A percentile compares a stretch with the other conserved stretches of the same genome.
Conservation (phyloP, 2,113 vertebrate genomes). For the Illadopsis cleaveri region DNA sequence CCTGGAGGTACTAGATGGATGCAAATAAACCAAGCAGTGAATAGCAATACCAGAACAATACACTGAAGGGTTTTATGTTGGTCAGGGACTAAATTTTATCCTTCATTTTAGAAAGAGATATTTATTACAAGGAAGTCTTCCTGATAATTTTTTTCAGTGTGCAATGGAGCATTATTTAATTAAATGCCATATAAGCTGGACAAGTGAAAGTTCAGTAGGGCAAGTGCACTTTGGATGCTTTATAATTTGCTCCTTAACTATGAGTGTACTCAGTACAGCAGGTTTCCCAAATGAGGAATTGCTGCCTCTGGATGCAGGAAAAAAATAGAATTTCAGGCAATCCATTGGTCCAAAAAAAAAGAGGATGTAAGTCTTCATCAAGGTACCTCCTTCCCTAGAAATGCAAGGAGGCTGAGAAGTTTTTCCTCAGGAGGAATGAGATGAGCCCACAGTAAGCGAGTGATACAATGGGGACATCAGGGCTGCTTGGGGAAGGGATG, state of each 20-base stretch:
- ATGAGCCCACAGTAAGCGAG: background rate
- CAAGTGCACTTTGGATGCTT: background rate
- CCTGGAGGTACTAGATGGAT: background rate
- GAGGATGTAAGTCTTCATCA: background rate
- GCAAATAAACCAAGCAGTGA: background rate
- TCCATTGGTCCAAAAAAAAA: background rate
- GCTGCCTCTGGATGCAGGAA: background rate
- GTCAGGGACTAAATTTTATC: background rate
- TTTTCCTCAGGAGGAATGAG: background rate
- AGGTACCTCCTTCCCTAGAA: background rate
- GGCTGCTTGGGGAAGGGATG: background rate
- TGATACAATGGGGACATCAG: background rate
- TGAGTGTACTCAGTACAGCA: background rate
- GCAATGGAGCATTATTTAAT: constrained; percentile 62
- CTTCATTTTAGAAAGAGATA: background rate
- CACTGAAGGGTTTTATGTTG: background rate
- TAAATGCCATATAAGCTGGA: constrained; percentile 37
- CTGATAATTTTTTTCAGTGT: constrained; percentile 32
- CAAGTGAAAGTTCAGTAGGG: background rate
- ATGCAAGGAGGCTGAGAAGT: background rate
- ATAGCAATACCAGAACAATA: background rate
- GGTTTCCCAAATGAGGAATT: constrained; percentile 22
- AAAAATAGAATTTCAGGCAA: background rate
- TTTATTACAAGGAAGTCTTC: background rate
- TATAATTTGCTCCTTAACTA: constrained; percentile 39